Evolutionary conservation across 2,797 vertebrate species (phyloP).

Genomic region (Meda fulgida): DNA sequence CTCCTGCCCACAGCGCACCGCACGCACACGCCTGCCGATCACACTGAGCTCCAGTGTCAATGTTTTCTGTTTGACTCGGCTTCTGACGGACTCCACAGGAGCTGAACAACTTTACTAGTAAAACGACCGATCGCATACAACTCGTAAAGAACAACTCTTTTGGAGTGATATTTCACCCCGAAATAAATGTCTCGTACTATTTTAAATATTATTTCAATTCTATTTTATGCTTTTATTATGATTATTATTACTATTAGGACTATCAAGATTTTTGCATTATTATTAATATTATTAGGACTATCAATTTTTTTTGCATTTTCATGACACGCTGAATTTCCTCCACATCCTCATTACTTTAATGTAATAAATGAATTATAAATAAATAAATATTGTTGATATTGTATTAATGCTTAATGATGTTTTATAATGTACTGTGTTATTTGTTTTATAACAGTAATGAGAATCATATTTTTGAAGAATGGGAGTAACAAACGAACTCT

Average conservation of each 20-base stretch:
- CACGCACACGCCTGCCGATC: not conserved
- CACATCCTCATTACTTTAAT: not conserved
- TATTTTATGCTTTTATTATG: not conserved
- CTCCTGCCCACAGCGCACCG: not conserved
- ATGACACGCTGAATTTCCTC: not conserved
- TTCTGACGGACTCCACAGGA: not conserved
- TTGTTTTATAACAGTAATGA: not conserved
- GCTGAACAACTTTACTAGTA: not conserved
- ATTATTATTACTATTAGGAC: not conserved
- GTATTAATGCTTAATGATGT: not conserved
- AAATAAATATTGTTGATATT: not conserved
- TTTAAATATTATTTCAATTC: not conserved
- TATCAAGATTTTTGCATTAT: not conserved
- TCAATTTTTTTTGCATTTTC: not conserved
- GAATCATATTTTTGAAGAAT: not conserved
- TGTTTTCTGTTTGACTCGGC: not conserved
- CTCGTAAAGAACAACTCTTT: not conserved
- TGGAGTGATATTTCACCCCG: not conserved
- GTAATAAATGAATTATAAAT: not conserved
- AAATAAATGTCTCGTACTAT: not conserved
- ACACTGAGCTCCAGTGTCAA: not conserved
- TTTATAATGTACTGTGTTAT: not conserved
- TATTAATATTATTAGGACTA: no score
- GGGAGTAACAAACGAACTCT: not conserved
- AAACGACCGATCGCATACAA: not conserved